These are phyloP conservation scores for Actenoides lindsayi DNA, from an alignment of 2,113 vertebrate genomes.

Conservation along the genomic window DNA sequence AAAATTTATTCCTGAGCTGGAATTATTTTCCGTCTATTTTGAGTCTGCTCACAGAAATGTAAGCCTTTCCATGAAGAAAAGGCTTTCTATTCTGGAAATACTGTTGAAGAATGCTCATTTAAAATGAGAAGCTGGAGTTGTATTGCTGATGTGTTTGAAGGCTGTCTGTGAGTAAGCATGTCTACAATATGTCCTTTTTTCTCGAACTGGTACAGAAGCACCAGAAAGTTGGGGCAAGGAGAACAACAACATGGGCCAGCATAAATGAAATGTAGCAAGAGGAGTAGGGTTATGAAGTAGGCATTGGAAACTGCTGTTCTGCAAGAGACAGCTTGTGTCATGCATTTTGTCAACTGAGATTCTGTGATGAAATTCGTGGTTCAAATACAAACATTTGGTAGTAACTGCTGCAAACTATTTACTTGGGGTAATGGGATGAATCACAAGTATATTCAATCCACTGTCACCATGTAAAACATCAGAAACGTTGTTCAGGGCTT, in stretches of 20 bases:
- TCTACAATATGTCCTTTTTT: neutral
- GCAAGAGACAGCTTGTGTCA: neutral
- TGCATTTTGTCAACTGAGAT: neutral
- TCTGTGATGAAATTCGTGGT: neutral
- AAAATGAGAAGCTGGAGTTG: neutral
- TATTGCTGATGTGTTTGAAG: neutral
- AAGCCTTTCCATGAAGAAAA: neutral
- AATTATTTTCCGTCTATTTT: neutral
- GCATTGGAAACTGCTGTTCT: neutral
- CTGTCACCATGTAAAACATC: neutral
- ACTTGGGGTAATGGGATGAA: neutral
- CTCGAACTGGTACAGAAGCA: neutral
- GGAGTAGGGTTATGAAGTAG: neutral
- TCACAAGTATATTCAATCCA: neutral
- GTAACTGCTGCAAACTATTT: neutral
- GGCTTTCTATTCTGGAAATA: neutral
- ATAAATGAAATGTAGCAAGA: neutral
- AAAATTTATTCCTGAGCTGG: neutral
- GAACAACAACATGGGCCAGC: neutral
- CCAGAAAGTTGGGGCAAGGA: neutral
- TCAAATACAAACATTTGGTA: neutral
- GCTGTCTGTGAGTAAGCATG: neutral
- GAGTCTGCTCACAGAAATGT: neutral
- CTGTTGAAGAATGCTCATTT: neutral
- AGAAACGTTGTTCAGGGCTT: neutral